These are phyloP conservation scores for Aspidiotus destructor DNA, from an alignment of 2,888 invertebrate genomes.

Conservation along the genomic window DNA sequence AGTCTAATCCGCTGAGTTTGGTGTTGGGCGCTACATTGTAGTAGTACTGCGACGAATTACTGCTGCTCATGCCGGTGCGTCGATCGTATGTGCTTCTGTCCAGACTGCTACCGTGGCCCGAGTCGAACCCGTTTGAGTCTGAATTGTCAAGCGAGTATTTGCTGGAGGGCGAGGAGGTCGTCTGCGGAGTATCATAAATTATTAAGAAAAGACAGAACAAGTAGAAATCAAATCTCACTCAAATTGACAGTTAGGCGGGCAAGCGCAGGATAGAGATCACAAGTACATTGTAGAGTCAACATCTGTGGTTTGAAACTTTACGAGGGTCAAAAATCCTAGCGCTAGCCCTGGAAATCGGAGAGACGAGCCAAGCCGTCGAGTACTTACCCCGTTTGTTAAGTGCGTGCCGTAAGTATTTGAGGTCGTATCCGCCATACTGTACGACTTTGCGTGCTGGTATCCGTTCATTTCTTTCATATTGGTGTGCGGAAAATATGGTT, in stretches of 20 bases:
- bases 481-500: conserved; percentile 34
- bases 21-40: conserved; percentile 44
- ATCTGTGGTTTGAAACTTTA: too few species aligned
- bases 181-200: conserved; percentile 33
- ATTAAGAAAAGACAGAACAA: not conserved
- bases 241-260: not conserved
- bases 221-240: not conserved
- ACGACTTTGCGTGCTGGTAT: conserved; percentile 47
- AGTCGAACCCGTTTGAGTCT: conserved; percentile 41
- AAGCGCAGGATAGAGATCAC: too few species aligned
- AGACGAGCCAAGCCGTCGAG: not conserved
- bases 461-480: conserved; percentile 35
- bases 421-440: conserved; percentile 43
- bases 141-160: conserved; percentile 38
- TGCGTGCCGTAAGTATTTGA: conserved; percentile 38
- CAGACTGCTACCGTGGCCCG: conserved; percentile 46
- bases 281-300: too few species aligned
- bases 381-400: conserved; percentile 48
- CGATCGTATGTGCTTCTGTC: conserved; percentile 44
- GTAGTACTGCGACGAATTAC: conserved; percentile 43
- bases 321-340: too few species aligned
- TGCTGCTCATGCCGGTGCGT: conserved; percentile 32
- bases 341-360: not conserved
- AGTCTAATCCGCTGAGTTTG: conserved; percentile 48
- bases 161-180: conserved; percentile 37